Evolutionary conservation across 2,113 vertebrate genomes (phyloP).

Genomic region (Etia nguti): DNA sequence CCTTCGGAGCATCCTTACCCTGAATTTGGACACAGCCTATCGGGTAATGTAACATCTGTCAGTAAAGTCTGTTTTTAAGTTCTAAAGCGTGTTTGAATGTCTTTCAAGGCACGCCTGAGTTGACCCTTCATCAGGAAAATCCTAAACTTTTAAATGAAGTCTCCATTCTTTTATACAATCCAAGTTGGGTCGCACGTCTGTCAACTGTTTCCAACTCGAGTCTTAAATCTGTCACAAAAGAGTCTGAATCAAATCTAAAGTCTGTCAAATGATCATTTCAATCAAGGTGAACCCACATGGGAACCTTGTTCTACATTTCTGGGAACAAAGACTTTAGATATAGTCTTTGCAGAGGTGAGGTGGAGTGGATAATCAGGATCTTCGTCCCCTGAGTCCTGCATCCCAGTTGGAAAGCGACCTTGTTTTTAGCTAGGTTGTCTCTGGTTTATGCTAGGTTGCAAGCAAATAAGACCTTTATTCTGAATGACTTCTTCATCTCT

Average conservation of each 20-base stretch:
- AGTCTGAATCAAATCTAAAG: not conserved
- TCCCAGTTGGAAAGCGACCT: not conserved
- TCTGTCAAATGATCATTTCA: not conserved
- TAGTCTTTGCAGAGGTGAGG: not conserved
- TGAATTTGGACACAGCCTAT: too few species aligned
- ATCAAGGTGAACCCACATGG: not conserved
- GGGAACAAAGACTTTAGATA: not conserved
- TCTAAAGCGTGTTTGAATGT: not conserved
- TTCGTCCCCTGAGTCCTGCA: not conserved
- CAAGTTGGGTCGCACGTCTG: not conserved
- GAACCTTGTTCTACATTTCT: not conserved
- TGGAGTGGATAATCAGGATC: not conserved
- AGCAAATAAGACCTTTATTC: not conserved
- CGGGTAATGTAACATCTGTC: not conserved
- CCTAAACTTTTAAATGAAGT: not conserved
- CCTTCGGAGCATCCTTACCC: too few species aligned
- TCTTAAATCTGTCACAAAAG: not conserved
- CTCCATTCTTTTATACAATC: not conserved
- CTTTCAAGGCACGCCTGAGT: not conserved
- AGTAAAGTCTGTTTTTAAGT: not conserved
- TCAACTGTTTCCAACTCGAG: not conserved
- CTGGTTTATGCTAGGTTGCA: not conserved
- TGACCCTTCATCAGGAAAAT: not conserved
- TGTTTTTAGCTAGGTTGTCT: not conserved
- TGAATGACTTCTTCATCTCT: not conserved